A percentile compares a stretch with the other conserved stretches of the same genome.
These are phyloP conservation scores for Galemys pyrenaicus DNA, from an alignment of 2,113 vertebrate species.

Conservation along the genomic window DNA sequence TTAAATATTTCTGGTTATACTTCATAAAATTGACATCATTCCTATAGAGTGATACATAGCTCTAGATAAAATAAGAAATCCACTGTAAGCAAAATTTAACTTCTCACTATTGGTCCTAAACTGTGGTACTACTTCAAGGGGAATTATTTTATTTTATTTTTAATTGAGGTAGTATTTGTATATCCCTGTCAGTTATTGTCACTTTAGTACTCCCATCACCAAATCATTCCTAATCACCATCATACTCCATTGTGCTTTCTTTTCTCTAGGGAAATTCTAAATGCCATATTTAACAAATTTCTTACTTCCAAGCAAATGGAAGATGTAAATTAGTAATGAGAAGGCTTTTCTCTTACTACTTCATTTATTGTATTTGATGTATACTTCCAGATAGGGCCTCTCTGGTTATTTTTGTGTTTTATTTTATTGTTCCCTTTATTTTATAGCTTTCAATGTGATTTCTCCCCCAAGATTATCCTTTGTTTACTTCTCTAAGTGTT, in stretches of 20 bases:
- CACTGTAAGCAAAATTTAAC: not conserved
- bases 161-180: too few species aligned
- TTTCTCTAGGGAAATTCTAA: not conserved
- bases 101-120: not conserved
- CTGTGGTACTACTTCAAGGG: not conserved
- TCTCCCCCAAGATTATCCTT: not conserved
- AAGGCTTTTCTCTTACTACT: not conserved
- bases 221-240: too few species aligned
- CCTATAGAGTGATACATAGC: not conserved
- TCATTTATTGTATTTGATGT: not conserved
- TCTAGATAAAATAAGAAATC: conserved; percentile 1
- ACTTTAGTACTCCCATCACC: too few species aligned
- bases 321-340: not conserved
- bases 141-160: too few species aligned
- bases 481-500: not conserved
- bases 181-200: too few species aligned
- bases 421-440: not conserved
- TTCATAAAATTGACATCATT: not conserved
- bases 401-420: not conserved
- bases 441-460: not conserved
- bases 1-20: conserved; percentile 10
- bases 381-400: not conserved
- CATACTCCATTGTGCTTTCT: too few species aligned
- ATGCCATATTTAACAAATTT: not conserved
- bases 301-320: not conserved